Evolutionary conservation across 2,797 vertebrate genomes (phyloP), one percentile per base, ranked within the genome.

Genomic region (Gila robusta): DNA sequence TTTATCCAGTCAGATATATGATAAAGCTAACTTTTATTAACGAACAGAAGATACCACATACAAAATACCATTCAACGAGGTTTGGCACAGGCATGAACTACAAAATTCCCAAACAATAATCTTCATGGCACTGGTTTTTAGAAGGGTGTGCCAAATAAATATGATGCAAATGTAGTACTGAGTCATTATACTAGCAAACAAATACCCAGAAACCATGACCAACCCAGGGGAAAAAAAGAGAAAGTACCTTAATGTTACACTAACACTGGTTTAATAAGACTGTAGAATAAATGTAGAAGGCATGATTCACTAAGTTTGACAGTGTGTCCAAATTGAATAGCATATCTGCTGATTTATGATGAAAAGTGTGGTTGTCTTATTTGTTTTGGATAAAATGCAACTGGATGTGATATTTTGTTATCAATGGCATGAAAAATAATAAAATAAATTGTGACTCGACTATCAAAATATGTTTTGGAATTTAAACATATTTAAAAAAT

Each of bases 121-220:
- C 37, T 28, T 79, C 8, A 44, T 12, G 1, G 37, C 41, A 6
- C 17, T 78, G 52, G 56, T 79, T 79, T 49, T 79, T 79, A 44
- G n/a, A 5, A 44, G n/a, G 32, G 32, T 39, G 74, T 5, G 21
- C 12, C 21, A 39, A 11, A 62, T 44, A 44, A 28, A 64, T 41
- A 79, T 64, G 17, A 79, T 79, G 56, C 59, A 64, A 79, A 44
- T 56, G 19, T 52, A 35, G 8, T 56, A 26, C 76, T 56, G 16
- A 78, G 9, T 64, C 59, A 59, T 9, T 54, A 77, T 77, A 59
- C 32, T 64, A 5, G 23, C 37, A 79, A 79, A 79, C 77, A 64
- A 64, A 64, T 44, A n/a, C 11, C 39, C 6, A 5, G 37, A 5
- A 79, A 26, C 37, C 37, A 64, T 79, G 9, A 64, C 2, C 35